phyloP scores from a whole-genome alignment of 2,113 vertebrate species.

The Cebidichthys violaceus region DNA sequence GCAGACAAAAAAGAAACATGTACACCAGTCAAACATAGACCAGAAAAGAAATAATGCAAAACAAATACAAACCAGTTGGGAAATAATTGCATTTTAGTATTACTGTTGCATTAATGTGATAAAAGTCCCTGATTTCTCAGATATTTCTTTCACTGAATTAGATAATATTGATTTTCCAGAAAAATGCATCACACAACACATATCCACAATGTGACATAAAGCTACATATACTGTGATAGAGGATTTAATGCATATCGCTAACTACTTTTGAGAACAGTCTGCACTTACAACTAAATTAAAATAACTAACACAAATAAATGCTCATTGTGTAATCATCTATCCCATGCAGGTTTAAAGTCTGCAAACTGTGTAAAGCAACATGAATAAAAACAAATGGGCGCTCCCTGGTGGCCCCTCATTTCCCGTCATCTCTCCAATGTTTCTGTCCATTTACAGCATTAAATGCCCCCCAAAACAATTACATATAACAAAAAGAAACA shows the following conservation, averaged over 20 bases:
- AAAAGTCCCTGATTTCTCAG: neutral
- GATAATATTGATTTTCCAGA: neutral
- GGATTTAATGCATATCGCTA: neutral
- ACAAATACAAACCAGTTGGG: neutral
- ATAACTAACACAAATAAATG: neutral
- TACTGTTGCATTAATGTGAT: neutral
- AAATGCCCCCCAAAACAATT: neutral
- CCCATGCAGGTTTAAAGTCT: neutral
- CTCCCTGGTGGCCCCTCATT: neutral
- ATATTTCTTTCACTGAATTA: neutral
- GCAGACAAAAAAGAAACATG: slow-evolving; percentile 19
- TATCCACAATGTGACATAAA: neutral
- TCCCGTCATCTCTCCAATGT: neutral
- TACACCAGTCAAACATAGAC: slow-evolving; percentile 29
- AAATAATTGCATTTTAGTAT: neutral
- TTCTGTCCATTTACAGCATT: neutral
- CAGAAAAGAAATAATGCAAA: neutral
- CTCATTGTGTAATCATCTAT: neutral
- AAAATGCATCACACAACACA: neutral
- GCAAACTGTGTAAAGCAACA: neutral
- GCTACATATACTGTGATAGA: neutral
- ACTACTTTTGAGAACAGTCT: neutral
- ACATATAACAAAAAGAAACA: neutral
- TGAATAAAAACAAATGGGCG: neutral
- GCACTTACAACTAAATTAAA: neutral